Base-by-base conservation (phyloP, 2,888 invertebrate species). In the Melieria picta region DNA sequence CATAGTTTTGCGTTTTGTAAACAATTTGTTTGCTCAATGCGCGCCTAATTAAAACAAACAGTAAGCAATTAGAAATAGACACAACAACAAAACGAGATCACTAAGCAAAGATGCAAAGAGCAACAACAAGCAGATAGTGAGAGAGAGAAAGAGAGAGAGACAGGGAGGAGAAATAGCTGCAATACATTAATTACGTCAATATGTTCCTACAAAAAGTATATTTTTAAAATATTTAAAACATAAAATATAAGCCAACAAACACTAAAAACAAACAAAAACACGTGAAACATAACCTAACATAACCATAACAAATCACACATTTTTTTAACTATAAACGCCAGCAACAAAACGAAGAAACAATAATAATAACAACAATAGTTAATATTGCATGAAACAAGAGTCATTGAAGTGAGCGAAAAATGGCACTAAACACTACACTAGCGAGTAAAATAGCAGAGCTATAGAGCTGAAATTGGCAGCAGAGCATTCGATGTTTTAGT, bases 141-240 rank as follows among this genome's bases (percentile, higher is more conserved):
- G 13, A 47, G 61, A 5, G 13, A 10, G 61, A 61, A 47, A 61
- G 46, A 45, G 13, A 47, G 75, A 75, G 70, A 76, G 73, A 68
- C 70, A 67, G 72, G 67, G 75, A 70, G 73, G 65, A 72, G 75
- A 80, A 84, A 86, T 84, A 86, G 86, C 85, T 86, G 86, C 86
- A 86, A 86, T 86, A 86, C 86, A 85, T 85, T 85, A 82, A 85
- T 86, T 84, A 84, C 83, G 86, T 86, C 86, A 86, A 86, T 86
- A 86, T 86, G 86, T 86, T 86, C 86, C 86, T 86, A 86, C 84
- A 77, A 78, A 75, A 78, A 74, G 76, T 75, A 72, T 75, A 76
- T 75, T 77, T 77, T 77, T 76, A 75, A 76, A 55, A 71, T 70
- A 68, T 60, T 72, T 50, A 72, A 71, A 62, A 70, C 7, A 30